A percentile compares a stretch with the other conserved stretches of the same genome.
Conservation (phyloP, 2,113 vertebrate genomes). For the Mellivora capensis region DNA sequence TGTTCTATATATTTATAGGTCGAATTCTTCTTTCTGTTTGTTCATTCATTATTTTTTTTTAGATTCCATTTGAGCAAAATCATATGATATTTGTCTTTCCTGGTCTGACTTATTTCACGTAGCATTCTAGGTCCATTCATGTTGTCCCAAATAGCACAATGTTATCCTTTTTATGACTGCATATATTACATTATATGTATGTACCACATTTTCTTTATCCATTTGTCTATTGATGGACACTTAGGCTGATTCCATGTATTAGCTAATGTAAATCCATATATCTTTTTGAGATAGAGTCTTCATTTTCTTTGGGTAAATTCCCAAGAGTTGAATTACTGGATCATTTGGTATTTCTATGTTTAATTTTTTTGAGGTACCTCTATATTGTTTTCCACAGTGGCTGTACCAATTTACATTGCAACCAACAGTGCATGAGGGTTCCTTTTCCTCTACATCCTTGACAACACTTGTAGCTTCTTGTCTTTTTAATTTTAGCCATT, state of each 20-base stretch:
- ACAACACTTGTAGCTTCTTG: neutral
- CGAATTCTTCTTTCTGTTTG: neutral
- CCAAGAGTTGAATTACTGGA: neutral
- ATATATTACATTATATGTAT: neutral
- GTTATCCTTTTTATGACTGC: neutral
- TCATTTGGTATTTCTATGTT: neutral
- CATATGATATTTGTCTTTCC: neutral
- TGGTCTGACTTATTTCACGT: neutral
- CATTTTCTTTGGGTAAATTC: neutral
- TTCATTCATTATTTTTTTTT: neutral
- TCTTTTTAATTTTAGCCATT: neutral
- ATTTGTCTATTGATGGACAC: neutral
- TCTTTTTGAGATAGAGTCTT: neutral
- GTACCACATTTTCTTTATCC: neutral
- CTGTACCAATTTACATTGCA: neutral
- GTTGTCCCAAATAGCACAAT: neutral
- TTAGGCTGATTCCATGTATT: neutral
- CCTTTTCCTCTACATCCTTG: neutral
- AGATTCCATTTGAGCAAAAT: neutral
- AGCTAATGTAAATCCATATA: neutral
- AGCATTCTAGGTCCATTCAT: neutral
- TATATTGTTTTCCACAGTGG: neutral
- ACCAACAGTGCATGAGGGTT: neutral
- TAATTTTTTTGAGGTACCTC: neutral
- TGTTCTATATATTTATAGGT: neutral